Percentiles rank a stretch among this genome's conserved stretches.
Evolutionary conservation across 1,140 invertebrate species (phyloP).

Genomic region (Eufriesea mexicana): DNA sequence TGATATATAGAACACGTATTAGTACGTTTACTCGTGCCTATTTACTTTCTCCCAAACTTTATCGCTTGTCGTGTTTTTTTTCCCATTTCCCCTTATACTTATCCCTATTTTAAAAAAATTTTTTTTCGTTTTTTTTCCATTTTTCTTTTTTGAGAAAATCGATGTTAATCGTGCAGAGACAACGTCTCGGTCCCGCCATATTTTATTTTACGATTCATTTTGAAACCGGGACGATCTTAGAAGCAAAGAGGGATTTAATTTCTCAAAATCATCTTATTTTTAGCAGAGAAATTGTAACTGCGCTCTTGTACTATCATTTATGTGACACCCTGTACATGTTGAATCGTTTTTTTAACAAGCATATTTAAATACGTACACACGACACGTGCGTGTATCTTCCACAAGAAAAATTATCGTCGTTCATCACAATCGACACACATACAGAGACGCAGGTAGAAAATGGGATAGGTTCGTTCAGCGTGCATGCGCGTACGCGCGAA

Average conservation of each 20-base stretch:
- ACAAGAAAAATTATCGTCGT: conserved; percentile 10
- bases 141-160: neutral
- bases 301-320: conserved; percentile 51
- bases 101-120: neutral
- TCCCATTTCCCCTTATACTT: neutral
- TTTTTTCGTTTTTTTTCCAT: neutral
- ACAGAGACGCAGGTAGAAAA: conserved; percentile 48
- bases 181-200: no score
- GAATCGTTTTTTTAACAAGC: conserved; percentile 33
- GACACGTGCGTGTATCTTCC: neutral
- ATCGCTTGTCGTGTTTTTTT: neutral
- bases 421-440: conserved; percentile 41
- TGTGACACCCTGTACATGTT: conserved; percentile 49
- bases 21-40: neutral
- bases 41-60: neutral
- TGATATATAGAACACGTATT: conserved; percentile 13
- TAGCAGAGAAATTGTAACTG: conserved; percentile 33
- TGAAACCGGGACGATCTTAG: conserved; percentile 33
- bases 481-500: conserved; percentile 7
- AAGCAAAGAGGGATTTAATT: conserved; percentile 8
- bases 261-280: conserved; percentile 34
- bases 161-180: neutral
- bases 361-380: conserved; percentile 36
- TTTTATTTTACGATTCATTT: neutral
- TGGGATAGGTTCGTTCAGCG: conserved; percentile 25